Evolutionary conservation across 2,113 vertebrate genomes (phyloP).

Genomic region (Bucco capensis): DNA sequence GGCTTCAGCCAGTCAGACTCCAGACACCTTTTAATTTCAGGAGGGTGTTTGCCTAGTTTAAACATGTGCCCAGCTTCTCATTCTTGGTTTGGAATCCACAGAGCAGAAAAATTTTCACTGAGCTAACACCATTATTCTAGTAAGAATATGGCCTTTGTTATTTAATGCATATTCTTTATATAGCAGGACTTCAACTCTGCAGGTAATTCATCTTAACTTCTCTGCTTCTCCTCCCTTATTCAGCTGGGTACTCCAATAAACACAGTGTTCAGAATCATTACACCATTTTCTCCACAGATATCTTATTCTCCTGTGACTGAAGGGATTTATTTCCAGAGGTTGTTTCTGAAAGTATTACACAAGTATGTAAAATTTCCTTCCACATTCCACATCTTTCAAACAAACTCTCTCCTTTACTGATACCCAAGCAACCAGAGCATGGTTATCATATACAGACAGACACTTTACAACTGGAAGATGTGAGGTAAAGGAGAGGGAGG

Average conservation of each 20-base stretch:
- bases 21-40: background rate
- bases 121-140: background rate
- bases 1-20: background rate
- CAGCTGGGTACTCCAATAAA: background rate
- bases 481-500: background rate
- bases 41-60: accelerated
- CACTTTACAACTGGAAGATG: background rate
- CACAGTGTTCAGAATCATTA: background rate
- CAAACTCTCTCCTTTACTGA: background rate
- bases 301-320: background rate
- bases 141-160: background rate
- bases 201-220: background rate
- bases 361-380: background rate
- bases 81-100: background rate
- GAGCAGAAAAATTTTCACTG: background rate
- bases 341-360: background rate
- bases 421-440: background rate
- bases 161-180: background rate
- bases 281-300: background rate
- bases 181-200: background rate
- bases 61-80: background rate
- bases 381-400: background rate
- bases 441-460: background rate
- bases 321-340: background rate
- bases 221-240: background rate